Conservation (phyloP, 2,888 invertebrate genomes). For the Scaptomyza cyrtandrae region DNA sequence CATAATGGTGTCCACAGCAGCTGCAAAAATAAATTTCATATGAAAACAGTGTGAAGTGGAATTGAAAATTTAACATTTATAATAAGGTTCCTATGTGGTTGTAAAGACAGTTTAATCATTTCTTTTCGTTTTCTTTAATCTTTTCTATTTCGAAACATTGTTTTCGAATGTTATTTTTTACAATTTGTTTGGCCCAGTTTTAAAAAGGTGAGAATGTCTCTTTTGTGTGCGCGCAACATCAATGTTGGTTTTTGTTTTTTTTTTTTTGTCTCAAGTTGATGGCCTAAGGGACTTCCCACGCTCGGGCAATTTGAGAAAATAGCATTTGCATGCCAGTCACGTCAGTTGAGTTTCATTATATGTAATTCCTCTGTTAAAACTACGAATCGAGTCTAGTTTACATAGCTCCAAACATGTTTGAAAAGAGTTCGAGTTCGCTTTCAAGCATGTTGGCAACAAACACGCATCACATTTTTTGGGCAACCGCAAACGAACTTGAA, state of each 20-base stretch:
- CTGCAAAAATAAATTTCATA: constrained; percentile 11
- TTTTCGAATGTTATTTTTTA: constrained; percentile 8
- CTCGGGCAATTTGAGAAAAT: constrained; percentile 43
- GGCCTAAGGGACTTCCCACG: constrained; percentile 48
- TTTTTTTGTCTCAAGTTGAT: constrained; percentile 1
- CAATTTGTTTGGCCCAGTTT: constrained; percentile 24
- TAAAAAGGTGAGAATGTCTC: constrained; percentile 23
- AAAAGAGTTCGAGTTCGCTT: constrained; percentile 9
- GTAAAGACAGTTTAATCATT: neutral
- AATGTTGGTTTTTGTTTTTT: constrained; percentile 11
- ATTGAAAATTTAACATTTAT: constrained; percentile 11
- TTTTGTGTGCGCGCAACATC: constrained; percentile 3
- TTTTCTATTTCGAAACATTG: neutral
- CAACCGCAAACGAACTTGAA: constrained; percentile 49
- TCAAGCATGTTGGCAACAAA: constrained; percentile 24
- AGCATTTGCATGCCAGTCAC: constrained; percentile 42
- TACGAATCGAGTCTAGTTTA: constrained; percentile 12
- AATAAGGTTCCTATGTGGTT: neutral
- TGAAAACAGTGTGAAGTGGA: neutral
- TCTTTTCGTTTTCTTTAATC: neutral
- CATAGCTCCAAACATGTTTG: constrained; percentile 12
- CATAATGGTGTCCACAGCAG: constrained; percentile 37
- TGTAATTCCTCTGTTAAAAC: constrained; percentile 15
- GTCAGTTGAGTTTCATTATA: constrained; percentile 21
- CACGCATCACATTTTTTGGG: neutral